Evolutionary conservation across 1,140 invertebrate genomes (phyloP).

Genomic region (Megalonaias nervosa): DNA sequence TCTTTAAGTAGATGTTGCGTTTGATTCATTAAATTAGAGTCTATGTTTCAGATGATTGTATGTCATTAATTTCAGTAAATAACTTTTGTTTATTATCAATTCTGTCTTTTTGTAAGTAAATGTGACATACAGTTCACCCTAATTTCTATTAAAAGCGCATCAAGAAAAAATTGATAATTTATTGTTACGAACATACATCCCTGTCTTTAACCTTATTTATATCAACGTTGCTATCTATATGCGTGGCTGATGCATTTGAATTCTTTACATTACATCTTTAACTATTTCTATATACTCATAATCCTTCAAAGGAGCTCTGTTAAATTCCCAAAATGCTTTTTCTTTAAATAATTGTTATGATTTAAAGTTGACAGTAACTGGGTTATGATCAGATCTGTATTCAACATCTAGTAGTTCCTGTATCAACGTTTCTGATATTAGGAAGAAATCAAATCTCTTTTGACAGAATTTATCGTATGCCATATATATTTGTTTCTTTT

Average conservation of each 20-base stretch:
- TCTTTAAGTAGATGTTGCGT: slow-evolving; percentile 5
- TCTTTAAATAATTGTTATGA: slow-evolving; percentile 13
- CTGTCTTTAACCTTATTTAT: slow-evolving; percentile 10
- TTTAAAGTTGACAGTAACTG: not conserved
- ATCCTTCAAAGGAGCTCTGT: slow-evolving; percentile 7
- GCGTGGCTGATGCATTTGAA: not conserved
- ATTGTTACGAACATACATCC: not conserved
- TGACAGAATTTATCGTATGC: slow-evolving; percentile 13
- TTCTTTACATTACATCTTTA: not conserved
- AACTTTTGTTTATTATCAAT: not conserved
- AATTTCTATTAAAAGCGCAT: slow-evolving; percentile 19
- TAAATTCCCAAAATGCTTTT: slow-evolving; percentile 15
- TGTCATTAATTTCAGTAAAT: not conserved
- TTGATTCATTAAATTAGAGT: not conserved
- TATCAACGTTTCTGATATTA: slow-evolving; percentile 13
- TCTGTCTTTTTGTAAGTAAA: slow-evolving; percentile 15
- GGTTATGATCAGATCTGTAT: slow-evolving; percentile 29
- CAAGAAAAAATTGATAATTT: slow-evolving; percentile 23
- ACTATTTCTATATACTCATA: not conserved
- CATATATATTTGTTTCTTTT: slow-evolving; percentile 11
- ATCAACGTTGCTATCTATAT: not conserved
- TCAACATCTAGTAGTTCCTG: not conserved
- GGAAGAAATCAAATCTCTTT: slow-evolving; percentile 26
- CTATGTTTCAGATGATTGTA: not conserved
- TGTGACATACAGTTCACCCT: slow-evolving; percentile 12